Conservation (phyloP, 92 coral and sea anemone species). For the Blastomussa wellsi region DNA sequence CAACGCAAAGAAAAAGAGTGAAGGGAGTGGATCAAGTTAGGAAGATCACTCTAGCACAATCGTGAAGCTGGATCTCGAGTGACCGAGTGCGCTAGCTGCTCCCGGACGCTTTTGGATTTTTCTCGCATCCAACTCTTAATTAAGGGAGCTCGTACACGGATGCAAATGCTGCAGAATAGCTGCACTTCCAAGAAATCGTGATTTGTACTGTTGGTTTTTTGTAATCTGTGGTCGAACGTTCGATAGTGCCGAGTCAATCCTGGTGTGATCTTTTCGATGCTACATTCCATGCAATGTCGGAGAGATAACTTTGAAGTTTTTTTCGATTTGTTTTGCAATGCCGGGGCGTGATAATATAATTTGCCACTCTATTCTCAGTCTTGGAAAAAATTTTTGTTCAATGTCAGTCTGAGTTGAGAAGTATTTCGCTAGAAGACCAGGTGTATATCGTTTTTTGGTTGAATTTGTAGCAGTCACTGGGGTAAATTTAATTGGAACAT, state of each 20-base stretch:
- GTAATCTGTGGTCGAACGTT: too few species aligned
- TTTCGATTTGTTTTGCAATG: not conserved
- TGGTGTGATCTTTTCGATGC: not conserved
- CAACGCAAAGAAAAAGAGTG: constrained; percentile 26
- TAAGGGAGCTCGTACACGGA: not conserved
- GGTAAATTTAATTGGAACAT: not conserved
- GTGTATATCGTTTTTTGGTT: not conserved
- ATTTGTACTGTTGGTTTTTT: too few species aligned
- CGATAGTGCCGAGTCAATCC: too few species aligned
- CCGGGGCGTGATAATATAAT: not conserved
- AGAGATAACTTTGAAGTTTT: not conserved
- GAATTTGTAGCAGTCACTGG: not conserved
- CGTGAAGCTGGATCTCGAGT: not conserved
- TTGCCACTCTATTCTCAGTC: not conserved
- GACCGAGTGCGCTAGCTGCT: not conserved
- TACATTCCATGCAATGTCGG: not conserved
- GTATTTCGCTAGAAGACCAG: not conserved
- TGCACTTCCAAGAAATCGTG: too few species aligned
- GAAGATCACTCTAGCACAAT: not conserved
- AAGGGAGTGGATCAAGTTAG: constrained; percentile 3
- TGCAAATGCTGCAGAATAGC: too few species aligned
- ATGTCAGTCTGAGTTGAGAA: not conserved
- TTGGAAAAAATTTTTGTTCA: not conserved
- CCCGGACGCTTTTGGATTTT: not conserved
- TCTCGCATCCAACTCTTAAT: not conserved